Evolutionary conservation across 1,140 invertebrate species (phyloP).

Genomic region (Drepana arcuata): DNA sequence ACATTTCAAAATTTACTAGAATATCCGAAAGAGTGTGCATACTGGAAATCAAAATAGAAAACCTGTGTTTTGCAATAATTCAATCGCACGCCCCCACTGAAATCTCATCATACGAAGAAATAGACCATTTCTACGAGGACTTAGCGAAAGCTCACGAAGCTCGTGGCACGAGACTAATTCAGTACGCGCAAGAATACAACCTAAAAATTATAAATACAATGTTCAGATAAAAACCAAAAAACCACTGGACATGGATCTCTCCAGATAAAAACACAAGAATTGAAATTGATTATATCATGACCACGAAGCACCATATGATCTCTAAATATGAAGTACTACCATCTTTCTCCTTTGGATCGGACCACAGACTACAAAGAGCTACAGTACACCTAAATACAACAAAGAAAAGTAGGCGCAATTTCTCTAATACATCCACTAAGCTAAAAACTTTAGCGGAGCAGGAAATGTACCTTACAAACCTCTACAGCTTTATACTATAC

Average conservation of each 20-base stretch:
- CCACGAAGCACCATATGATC: slow-evolving; percentile 17
- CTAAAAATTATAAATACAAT: slow-evolving; percentile 28
- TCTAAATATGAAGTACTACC: slow-evolving; percentile 21
- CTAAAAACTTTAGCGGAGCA: slow-evolving; percentile 18
- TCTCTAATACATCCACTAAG: slow-evolving; percentile 9
- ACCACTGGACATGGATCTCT: slow-evolving; percentile 30
- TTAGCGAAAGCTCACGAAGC: slow-evolving; percentile 17
- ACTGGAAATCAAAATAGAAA: slow-evolving; percentile 17
- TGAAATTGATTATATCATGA: slow-evolving; percentile 32
- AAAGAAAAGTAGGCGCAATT: slow-evolving; percentile 21
- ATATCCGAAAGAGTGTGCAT: slow-evolving; percentile 26
- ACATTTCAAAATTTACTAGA: slow-evolving; percentile 20
- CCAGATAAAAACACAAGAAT: slow-evolving; percentile 29
- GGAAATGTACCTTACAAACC: slow-evolving; percentile 19
- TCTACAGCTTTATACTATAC: no score
- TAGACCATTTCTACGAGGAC: slow-evolving; percentile 22
- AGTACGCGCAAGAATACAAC: slow-evolving; percentile 23
- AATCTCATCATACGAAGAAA: slow-evolving; percentile 19
- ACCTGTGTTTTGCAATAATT: slow-evolving; percentile 19
- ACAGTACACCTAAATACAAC: slow-evolving; percentile 14
- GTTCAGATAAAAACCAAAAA: slow-evolving; percentile 26
- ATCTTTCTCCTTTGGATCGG: slow-evolving; percentile 17
- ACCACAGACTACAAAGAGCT: slow-evolving; percentile 25
- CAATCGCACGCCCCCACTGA: slow-evolving; percentile 25
- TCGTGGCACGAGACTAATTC: slow-evolving; percentile 20